phyloP scores from a whole-genome alignment of 2,113 vertebrate genomes.

The Emydocephalus ijimae region DNA sequence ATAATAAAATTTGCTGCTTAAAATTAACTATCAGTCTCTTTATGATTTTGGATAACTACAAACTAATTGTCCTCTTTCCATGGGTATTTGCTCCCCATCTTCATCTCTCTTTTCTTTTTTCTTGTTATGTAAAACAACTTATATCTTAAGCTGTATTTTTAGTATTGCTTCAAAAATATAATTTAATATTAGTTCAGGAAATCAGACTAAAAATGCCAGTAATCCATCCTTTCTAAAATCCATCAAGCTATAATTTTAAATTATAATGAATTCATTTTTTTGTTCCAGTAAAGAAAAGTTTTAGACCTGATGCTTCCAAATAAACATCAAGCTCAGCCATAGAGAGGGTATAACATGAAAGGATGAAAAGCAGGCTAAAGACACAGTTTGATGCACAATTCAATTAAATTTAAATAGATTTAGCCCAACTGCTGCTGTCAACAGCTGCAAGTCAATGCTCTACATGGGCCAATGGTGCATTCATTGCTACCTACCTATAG shows the following conservation, averaged over 20 bases:
- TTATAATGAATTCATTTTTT: slow-evolving; percentile 9
- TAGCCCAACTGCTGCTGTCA: background rate
- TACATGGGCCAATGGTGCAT: background rate
- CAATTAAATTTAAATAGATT: slow-evolving; percentile 16
- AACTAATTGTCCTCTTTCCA: background rate
- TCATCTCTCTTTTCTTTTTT: background rate
- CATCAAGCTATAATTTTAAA: background rate
- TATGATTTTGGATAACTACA: background rate
- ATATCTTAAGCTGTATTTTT: background rate
- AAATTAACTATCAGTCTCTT: background rate
- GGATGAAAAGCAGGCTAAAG: slow-evolving; percentile 2
- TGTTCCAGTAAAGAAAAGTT: background rate
- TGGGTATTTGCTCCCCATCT: background rate
- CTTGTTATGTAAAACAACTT: background rate
- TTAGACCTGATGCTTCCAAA: background rate
- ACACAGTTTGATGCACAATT: slow-evolving; percentile 11
- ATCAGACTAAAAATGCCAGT: background rate
- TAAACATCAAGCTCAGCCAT: background rate
- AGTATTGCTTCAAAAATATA: background rate
- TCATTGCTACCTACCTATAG: background rate
- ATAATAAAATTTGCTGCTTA: background rate
- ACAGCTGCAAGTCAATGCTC: background rate
- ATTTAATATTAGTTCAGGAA: background rate
- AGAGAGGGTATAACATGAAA: background rate
- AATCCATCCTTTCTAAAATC: background rate